Conservation (phyloP, 53 echinoderm and acorn worm genomes). For the Temnopleurus reevesii region DNA sequence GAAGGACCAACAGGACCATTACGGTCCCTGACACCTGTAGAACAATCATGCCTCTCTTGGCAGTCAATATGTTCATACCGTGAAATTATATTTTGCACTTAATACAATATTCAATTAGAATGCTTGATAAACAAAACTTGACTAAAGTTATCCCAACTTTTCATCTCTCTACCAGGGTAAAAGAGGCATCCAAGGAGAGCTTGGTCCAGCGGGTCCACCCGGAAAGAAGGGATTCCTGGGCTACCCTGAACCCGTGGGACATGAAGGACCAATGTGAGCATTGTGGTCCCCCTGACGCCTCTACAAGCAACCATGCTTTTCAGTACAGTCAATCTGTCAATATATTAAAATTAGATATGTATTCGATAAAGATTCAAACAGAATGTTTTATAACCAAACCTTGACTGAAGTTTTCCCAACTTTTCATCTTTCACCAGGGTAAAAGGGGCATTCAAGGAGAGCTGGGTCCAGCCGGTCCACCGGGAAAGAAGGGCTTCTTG, state of each 20-base stretch:
- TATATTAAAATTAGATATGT: too few relatives aligned
- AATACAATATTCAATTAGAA: too few relatives aligned
- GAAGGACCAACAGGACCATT: too few relatives aligned
- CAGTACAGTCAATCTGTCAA: too few relatives aligned
- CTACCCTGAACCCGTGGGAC: slow-evolving; percentile 6
- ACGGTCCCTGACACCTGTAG: too few relatives aligned
- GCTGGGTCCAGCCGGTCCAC: background rate
- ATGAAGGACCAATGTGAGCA: slow-evolving; percentile 41
- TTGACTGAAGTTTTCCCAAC: background rate
- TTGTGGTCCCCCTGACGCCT: too few relatives aligned
- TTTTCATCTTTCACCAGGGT: background rate
- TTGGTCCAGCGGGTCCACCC: background rate
- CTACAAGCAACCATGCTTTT: too few relatives aligned
- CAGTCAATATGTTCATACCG: too few relatives aligned
- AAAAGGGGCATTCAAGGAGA: slow-evolving; percentile 30
- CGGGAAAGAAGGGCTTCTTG: slow-evolving; percentile 36
- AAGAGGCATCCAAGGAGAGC: slow-evolving; percentile 21
- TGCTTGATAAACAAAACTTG: too few relatives aligned
- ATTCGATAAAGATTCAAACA: too few relatives aligned
- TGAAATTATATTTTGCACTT: too few relatives aligned
- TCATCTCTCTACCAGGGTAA: background rate
- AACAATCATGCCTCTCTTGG: too few relatives aligned
- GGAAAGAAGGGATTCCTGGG: slow-evolving; percentile 48
- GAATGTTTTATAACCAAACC: background rate
- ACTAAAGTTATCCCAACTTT: background rate